Conservation (phyloP, 2,113 vertebrate genomes). For the Tupaia chinensis region DNA sequence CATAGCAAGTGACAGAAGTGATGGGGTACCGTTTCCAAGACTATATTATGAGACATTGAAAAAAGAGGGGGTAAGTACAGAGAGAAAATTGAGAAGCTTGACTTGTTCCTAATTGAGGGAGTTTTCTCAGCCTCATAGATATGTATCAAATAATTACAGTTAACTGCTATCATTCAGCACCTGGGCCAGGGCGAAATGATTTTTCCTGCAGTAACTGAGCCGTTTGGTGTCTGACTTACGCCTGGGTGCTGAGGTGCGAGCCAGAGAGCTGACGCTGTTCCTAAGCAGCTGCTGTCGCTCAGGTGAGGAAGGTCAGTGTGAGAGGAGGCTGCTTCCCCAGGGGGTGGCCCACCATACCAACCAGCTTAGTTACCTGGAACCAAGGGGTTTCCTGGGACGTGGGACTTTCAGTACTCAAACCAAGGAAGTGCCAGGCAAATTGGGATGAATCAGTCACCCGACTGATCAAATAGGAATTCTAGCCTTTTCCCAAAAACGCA, state of each 20-base stretch:
- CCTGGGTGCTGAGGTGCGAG: background rate
- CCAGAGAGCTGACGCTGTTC: background rate
- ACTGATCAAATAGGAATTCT: background rate
- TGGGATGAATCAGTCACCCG: background rate
- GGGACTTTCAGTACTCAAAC: background rate
- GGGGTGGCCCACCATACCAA: background rate
- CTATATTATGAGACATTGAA: too few species aligned
- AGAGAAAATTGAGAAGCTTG: background rate
- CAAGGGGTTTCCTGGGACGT: background rate
- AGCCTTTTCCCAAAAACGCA: background rate
- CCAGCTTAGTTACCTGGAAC: background rate
- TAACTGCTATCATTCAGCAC: slow-evolving; percentile 29
- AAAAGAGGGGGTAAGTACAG: too few species aligned
- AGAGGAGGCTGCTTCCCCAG: background rate
- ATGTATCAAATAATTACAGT: slow-evolving; percentile 50
- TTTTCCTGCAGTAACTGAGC: background rate
- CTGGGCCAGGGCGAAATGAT: slow-evolving; percentile 22
- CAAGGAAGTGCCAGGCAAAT: background rate
- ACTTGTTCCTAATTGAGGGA: background rate
- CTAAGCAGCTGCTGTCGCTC: rapidly evolving
- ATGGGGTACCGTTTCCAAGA: too few species aligned
- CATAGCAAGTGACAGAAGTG: too few species aligned
- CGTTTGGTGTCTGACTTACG: slow-evolving; percentile 52
- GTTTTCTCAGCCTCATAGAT: slow-evolving; percentile 21
- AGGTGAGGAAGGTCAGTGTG: background rate